These are phyloP conservation scores for Petrocephalus schoutedeni DNA, from an alignment of 2,797 vertebrate species.

Conservation along the genomic window DNA sequence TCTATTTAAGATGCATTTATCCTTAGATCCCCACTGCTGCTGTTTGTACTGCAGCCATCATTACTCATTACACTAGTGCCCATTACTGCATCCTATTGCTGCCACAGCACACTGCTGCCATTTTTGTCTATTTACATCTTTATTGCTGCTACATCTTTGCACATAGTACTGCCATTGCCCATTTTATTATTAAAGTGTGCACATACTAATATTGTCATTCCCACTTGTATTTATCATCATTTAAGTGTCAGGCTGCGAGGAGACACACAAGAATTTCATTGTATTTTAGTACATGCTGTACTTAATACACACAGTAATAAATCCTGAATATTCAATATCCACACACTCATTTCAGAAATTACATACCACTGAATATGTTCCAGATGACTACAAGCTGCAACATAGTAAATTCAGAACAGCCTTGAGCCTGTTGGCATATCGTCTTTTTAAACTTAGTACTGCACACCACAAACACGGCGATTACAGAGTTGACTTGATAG, in stretches of 20 bases:
- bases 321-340: background rate
- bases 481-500: background rate
- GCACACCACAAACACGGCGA: background rate
- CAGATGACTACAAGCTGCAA: background rate
- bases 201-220: background rate
- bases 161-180: background rate
- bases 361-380: background rate
- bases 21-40: too few relatives aligned
- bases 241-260: background rate
- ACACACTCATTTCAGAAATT: background rate
- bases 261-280: background rate
- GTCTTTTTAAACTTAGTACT: background rate
- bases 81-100: background rate
- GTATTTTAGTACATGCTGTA: background rate
- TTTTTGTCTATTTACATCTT: background rate
- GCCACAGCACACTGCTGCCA: background rate
- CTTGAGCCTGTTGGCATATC: background rate
- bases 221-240: background rate
- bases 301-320: background rate
- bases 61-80: background rate
- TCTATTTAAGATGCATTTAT: too few relatives aligned
- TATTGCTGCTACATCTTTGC: background rate
- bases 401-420: background rate
- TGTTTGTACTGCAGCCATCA: too few relatives aligned
- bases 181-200: background rate